phyloP scores from a whole-genome alignment of 2,797 vertebrate genomes.

The Luscinia megarhynchos region DNA sequence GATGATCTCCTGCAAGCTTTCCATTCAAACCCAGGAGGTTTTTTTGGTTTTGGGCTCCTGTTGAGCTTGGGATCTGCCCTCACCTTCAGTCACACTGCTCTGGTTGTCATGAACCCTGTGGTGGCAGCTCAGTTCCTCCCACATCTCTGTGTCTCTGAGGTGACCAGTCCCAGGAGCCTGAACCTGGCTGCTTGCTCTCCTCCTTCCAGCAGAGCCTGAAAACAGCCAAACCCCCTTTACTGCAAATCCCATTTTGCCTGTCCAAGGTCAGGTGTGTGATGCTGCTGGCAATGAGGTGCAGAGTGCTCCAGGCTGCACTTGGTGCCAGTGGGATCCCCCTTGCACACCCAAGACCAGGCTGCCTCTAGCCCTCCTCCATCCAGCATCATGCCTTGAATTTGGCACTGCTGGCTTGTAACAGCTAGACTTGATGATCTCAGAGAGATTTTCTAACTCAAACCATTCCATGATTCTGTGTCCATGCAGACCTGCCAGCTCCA shows the following conservation, averaged over 20 bases:
- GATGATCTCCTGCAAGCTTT: background rate
- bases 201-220: background rate
- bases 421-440: background rate
- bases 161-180: fast-evolving
- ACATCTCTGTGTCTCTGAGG: background rate
- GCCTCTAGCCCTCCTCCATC: background rate
- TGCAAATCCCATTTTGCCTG: background rate
- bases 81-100: fast-evolving
- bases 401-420: background rate
- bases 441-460: background rate
- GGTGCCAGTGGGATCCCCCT: fast-evolving
- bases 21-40: fast-evolving
- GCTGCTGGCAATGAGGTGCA: background rate
- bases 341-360: background rate
- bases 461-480: background rate
- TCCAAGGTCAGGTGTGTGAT: fast-evolving
- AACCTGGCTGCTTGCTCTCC: background rate
- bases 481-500: fast-evolving
- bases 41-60: background rate
- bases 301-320: background rate
- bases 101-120: background rate
- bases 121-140: background rate
- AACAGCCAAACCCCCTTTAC: background rate
- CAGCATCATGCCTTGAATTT: background rate
- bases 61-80: background rate